These are phyloP conservation scores for Xylophagus ater DNA, from an alignment of 2,888 invertebrate genomes.

Conservation along the genomic window DNA sequence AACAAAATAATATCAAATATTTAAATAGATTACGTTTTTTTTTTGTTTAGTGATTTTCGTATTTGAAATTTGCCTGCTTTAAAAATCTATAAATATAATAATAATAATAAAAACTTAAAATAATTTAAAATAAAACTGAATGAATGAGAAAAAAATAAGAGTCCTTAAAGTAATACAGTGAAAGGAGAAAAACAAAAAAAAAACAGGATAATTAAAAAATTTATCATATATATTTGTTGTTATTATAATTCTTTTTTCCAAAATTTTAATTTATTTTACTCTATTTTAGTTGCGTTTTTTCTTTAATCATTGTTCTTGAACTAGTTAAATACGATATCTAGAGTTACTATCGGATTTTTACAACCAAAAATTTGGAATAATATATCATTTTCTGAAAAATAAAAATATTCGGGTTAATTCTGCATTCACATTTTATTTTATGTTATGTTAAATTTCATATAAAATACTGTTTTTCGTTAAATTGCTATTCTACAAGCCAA, in stretches of 20 bases:
- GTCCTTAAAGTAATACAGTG: conserved; percentile 5
- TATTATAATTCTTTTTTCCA: background rate
- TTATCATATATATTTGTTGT: background rate
- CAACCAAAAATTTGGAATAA: too few species aligned
- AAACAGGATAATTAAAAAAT: background rate
- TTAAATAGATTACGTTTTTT: conserved; percentile 1
- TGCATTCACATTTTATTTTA: too few species aligned
- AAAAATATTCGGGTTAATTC: too few species aligned
- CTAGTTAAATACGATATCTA: too few species aligned
- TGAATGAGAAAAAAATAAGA: conserved; percentile 16
- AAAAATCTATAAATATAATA: too few species aligned
- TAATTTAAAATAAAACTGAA: conserved; percentile 11
- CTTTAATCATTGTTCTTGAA: too few species aligned
- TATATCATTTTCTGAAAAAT: too few species aligned
- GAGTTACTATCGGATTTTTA: too few species aligned
- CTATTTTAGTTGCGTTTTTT: background rate
- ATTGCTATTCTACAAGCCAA: too few species aligned
- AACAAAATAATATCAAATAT: background rate
- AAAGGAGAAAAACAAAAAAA: background rate
- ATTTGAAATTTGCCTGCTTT: conserved; percentile 22
- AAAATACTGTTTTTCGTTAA: too few species aligned
- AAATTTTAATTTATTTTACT: background rate
- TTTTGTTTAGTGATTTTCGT: conserved; percentile 22
- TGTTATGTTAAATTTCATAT: too few species aligned
- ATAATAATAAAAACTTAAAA: background rate